Conservation (phyloP, 2,113 vertebrate genomes). For the Arvicanthis niloticus region DNA sequence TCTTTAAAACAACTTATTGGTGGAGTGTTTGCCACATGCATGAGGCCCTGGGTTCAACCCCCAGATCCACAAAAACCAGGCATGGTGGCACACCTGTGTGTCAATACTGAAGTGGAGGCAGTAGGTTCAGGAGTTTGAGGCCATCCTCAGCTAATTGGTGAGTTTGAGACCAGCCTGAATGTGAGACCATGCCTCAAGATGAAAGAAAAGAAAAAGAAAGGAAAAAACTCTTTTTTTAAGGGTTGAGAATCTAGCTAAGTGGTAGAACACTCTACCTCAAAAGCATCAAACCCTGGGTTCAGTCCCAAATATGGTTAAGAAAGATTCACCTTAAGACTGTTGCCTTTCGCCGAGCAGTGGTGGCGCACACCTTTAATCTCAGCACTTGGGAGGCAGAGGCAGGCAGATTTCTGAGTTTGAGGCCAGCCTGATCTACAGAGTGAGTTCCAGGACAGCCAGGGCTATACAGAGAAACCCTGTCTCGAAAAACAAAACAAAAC, state of each 20-base stretch:
- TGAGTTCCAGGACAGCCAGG: no score
- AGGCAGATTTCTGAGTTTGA: no score
- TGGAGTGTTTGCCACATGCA: no score
- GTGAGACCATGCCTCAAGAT: no score
- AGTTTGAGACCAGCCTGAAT: background rate
- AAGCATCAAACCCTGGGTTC: background rate
- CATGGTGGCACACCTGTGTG: background rate
- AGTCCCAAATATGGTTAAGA: background rate
- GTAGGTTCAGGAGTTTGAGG: background rate
- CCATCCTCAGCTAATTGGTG: background rate
- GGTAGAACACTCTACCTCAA: background rate
- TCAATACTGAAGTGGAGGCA: background rate
- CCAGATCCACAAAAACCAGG: background rate
- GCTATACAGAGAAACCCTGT: no score
- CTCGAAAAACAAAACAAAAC: no score
- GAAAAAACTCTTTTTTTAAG: background rate
- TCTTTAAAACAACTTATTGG: background rate
- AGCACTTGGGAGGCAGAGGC: no score
- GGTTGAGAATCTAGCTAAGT: background rate
- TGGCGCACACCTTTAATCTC: no score
- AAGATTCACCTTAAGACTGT: background rate
- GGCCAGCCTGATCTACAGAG: no score
- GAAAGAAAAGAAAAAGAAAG: background rate
- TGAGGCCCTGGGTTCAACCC: background rate
- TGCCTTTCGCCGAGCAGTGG: no score